Evolutionary conservation across 64 coral and sea anemone species (phyloP), one percentile per base, ranked within the genome.

Genomic region (Astreopora myriophthalma): DNA sequence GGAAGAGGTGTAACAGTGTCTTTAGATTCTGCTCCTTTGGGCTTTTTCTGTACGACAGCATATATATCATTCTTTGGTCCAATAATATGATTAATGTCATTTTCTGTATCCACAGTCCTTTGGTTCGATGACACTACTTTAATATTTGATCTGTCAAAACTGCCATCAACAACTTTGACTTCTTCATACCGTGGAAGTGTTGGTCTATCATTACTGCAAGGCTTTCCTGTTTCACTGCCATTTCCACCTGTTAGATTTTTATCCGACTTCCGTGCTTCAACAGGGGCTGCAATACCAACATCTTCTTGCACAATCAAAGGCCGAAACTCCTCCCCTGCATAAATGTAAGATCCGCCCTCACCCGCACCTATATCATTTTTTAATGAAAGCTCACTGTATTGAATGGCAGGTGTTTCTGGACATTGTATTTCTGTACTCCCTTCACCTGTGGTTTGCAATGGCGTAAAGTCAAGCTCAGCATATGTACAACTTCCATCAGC

Each of bases 1-100:
- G 46, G 84, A 33, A 36, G 76, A 7, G 12, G 28, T 81, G 3
- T 67, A 36, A 0, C 73, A 7, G 34, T 16, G 0, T 73, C 44
- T 25, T 73, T 90, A 34, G 17, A 36, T n/a, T 80, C 65, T 24
- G 40, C 73, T 79, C 61, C 34, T 40, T 87, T 92, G 48, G 79
- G 38, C 80, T 96, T 92, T 87, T 98, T 98, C 55, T 98, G 58
- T 17, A 98, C 92, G 60, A 94, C 92, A 70, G 96, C 92, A 98
- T 98, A 98, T 0, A 98, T 23, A 88, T 92, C 84, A 52, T 44
- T 61, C 55, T 76, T 34, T 20, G 85, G 85, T 57, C 83, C 48
- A 48, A 67, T 32, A 52, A 34, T 55, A 83, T 69, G 86, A 2
- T 28, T 26, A 25, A 32, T 4, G 4, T 57, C 51, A 36, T 5